phyloP scores from a whole-genome alignment of 2,888 invertebrate species.

The Epinotia nisella region DNA sequence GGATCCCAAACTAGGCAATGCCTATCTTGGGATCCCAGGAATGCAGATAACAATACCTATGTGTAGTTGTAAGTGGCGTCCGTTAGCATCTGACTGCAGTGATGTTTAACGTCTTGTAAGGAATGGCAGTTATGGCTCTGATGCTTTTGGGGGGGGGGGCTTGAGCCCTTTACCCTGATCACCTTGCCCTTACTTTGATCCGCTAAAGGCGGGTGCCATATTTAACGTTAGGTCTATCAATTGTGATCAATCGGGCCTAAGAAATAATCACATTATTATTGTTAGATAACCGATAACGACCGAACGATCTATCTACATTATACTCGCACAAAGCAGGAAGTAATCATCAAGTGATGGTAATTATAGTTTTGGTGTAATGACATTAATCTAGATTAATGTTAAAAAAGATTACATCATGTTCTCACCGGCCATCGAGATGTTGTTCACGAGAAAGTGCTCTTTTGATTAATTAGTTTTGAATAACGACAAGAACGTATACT shows the following conservation, averaged over 20 bases:
- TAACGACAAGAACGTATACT: not conserved
- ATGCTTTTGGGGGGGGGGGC: too few relatives aligned
- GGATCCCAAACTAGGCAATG: too few relatives aligned
- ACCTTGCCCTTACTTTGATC: too few relatives aligned
- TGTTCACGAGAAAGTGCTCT: conserved; percentile 1
- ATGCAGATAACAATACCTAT: too few relatives aligned
- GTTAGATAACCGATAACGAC: conserved; percentile 14
- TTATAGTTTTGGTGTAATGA: conserved; percentile 20
- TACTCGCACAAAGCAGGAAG: conserved; percentile 30
- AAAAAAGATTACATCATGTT: conserved; percentile 7
- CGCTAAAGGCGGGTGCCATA: too few relatives aligned
- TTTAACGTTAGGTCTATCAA: too few relatives aligned
- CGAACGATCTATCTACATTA: conserved; percentile 17
- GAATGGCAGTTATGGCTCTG: too few relatives aligned
- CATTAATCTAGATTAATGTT: conserved; percentile 32
- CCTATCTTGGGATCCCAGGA: too few relatives aligned
- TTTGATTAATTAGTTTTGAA: not conserved
- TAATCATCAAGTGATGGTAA: conserved; percentile 15
- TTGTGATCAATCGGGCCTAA: not conserved
- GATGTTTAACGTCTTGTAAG: too few relatives aligned
- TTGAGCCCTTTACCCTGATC: too few relatives aligned
- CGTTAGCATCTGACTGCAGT: too few relatives aligned
- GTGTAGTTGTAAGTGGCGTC: too few relatives aligned
- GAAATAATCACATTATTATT: not conserved
- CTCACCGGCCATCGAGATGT: not conserved